Conservation (phyloP, 2,888 invertebrate genomes). For the Drosophila mulleri region DNA sequence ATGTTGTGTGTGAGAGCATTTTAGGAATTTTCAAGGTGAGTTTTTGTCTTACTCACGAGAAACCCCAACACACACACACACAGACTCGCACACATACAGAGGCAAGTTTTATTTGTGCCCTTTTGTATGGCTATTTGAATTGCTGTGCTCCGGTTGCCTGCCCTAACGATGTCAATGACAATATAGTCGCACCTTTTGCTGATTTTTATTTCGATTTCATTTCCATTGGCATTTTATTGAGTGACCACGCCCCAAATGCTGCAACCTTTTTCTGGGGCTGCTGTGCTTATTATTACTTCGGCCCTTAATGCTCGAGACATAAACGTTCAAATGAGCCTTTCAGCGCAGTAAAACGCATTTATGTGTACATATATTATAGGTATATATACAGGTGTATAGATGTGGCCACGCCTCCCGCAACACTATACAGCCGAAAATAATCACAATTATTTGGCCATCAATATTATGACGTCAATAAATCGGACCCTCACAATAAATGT, state of each 20-base stretch:
- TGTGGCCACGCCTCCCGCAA: neutral
- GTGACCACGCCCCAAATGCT: conserved; percentile 44
- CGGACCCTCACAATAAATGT: conserved; percentile 65
- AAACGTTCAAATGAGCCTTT: conserved; percentile 72
- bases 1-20: conserved; percentile 12
- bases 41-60: conserved; percentile 52
- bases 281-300: conserved; percentile 75
- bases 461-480: conserved; percentile 74
- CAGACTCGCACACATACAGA: neutral
- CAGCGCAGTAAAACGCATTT: conserved; percentile 56
- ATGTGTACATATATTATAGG: conserved; percentile 25
- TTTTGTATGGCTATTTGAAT: conserved; percentile 59
- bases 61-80: neutral
- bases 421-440: conserved; percentile 39
- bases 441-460: conserved; percentile 77
- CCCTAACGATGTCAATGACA: conserved; percentile 47
- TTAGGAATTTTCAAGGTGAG: conserved; percentile 32
- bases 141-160: neutral
- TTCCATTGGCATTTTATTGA: conserved; percentile 77
- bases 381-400: neutral
- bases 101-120: conserved; percentile 45
- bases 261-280: conserved; percentile 58
- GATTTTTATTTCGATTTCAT: conserved; percentile 79
- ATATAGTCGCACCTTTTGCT: conserved; percentile 76
- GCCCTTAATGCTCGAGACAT: conserved; percentile 66